These are phyloP conservation scores for Macrotrachela quadricornifera DNA, from an alignment of 1,140 invertebrate species.

Conservation along the genomic window DNA sequence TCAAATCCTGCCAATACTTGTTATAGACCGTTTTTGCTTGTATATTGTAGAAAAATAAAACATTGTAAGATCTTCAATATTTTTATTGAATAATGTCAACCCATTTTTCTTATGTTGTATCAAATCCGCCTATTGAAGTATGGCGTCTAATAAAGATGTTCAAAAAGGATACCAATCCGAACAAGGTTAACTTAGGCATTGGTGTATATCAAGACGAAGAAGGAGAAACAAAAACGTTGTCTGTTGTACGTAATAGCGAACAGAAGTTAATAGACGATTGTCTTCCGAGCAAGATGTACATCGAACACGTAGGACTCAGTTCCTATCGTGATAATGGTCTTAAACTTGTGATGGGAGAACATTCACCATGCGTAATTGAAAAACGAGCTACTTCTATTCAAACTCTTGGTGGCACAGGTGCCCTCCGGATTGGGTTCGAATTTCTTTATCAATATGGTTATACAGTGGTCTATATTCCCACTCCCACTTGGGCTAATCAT, in stretches of 20 bases:
- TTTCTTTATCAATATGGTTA: constrained; percentile 51
- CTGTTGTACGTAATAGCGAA: constrained; percentile 78
- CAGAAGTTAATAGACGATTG: constrained; percentile 52
- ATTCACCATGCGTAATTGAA: constrained; percentile 49
- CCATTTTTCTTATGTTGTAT: too few relatives aligned
- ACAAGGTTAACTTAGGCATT: constrained; percentile 80
- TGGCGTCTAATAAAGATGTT: constrained; percentile 62
- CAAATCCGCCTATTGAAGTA: constrained; percentile 76
- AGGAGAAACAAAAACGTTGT: constrained; percentile 85
- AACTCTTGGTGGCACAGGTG: constrained; percentile 75
- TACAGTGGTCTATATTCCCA: constrained; percentile 67
- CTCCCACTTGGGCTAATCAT: constrained; percentile 68
- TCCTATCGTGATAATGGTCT: constrained; percentile 54
- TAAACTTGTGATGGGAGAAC: constrained; percentile 57
- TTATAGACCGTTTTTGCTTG: too few relatives aligned
- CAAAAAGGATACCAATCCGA: constrained; percentile 48
- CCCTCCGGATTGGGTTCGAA: constrained; percentile 63
- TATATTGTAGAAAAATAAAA: too few relatives aligned
- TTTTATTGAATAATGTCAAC: too few relatives aligned
- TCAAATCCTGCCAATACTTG: too few relatives aligned
- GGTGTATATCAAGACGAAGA: constrained; percentile 83
- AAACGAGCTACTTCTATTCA: constrained; percentile 74
- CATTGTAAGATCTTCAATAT: too few relatives aligned
- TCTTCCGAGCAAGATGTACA: constrained; percentile 81
- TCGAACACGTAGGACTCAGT: constrained; percentile 71